Evolutionary conservation across 2,888 invertebrate genomes (phyloP).

Genomic region (Biston betularia): DNA sequence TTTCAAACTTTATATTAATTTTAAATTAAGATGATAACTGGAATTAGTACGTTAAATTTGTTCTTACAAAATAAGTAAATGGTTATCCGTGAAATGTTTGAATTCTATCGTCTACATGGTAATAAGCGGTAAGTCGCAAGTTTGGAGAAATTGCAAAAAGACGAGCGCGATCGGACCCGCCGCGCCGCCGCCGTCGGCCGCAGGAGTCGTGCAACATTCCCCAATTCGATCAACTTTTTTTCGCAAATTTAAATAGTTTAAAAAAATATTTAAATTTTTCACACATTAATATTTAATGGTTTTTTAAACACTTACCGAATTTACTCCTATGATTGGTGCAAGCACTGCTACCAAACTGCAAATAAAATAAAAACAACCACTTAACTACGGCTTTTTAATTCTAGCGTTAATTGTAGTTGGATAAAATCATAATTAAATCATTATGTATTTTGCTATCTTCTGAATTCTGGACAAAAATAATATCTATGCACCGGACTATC

Average conservation of each 20-base stretch:
- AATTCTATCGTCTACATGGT: slow-evolving; percentile 31
- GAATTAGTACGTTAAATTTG: no score
- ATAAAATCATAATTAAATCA: neutral
- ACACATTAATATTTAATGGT: no score
- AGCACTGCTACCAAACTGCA: slow-evolving; percentile 77
- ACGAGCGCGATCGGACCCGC: slow-evolving; percentile 66
- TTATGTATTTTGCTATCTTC: neutral
- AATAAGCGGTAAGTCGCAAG: slow-evolving; percentile 52
- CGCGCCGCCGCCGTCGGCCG: slow-evolving; percentile 49
- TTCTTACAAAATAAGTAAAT: neutral
- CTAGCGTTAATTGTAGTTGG: slow-evolving; percentile 2
- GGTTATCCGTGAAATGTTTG: slow-evolving; percentile 1
- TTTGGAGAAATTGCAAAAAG: slow-evolving; percentile 79
- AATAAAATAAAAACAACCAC: slow-evolving; percentile 47
- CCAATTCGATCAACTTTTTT: slow-evolving; percentile 60
- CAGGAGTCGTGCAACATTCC: slow-evolving; percentile 59
- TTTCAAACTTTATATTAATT: neutral
- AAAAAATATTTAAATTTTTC: neutral
- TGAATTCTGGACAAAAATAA: neutral
- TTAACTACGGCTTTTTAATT: slow-evolving; percentile 18
- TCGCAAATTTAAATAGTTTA: slow-evolving; percentile 25
- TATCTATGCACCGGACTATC: neutral
- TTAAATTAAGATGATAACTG: neutral
- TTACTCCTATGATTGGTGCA: slow-evolving; percentile 70
- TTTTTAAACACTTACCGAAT: slow-evolving; percentile 73